Conservation (phyloP, 1,140 invertebrate species). For the Aleiodes sp. region DNA sequence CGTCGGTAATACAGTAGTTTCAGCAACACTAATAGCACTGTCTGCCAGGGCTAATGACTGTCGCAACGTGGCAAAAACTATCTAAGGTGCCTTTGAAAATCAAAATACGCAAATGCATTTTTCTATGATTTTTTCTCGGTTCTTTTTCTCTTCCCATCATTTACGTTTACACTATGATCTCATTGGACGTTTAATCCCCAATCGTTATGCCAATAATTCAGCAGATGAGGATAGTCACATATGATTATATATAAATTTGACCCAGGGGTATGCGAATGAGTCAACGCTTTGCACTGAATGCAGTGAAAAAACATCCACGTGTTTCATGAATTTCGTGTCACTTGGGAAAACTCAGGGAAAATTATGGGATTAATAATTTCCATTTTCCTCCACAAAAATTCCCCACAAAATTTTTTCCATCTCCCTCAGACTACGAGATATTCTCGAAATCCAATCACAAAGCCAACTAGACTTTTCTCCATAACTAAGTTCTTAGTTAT, state of each 20-base stretch:
- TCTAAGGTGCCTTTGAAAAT: constrained; percentile 57
- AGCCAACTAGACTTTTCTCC: no score
- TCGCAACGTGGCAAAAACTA: constrained; percentile 48
- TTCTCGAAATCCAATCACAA: no score
- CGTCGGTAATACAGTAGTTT: constrained; percentile 37
- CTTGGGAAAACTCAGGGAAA: no score
- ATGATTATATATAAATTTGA: background rate
- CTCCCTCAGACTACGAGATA: no score
- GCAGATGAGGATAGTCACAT: constrained; percentile 4
- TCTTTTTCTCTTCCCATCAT: no score
- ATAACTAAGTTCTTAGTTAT: no score
- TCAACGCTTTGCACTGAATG: no score
- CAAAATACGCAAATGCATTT: constrained; percentile 20
- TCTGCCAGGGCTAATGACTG: constrained; percentile 54
- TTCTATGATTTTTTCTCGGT: constrained; percentile 30
- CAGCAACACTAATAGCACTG: constrained; percentile 51
- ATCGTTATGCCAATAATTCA: background rate
- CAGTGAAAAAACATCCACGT: background rate
- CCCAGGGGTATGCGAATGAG: no score
- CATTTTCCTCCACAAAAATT: no score
- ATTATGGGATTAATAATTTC: no score
- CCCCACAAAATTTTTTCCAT: no score
- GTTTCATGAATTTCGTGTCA: no score
- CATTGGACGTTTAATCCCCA: background rate
- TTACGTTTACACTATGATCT: background rate